Percentiles rank a stretch among this genome's conserved stretches.
phyloP scores from a whole-genome alignment of 2,113 vertebrate genomes.

The Pygoscelis antarcticus region DNA sequence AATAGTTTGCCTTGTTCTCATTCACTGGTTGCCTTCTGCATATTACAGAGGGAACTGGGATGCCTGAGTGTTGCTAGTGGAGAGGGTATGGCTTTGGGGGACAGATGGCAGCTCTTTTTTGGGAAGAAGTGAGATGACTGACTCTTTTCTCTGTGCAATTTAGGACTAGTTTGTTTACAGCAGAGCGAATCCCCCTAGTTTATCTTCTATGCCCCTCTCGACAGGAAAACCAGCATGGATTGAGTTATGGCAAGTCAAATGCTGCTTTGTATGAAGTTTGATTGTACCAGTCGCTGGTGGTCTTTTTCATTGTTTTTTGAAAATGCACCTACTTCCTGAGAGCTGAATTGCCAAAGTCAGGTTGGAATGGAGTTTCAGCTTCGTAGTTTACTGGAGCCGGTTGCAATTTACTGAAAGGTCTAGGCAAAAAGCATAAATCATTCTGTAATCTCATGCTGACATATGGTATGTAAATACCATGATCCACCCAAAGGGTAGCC shows the following conservation, averaged over 20 bases:
- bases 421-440: conserved; percentile 54
- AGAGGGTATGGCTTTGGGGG: not conserved
- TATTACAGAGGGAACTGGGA: not conserved
- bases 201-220: fast-evolving
- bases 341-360: conserved; percentile 48
- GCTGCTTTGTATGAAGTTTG: conserved; percentile 38
- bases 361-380: not conserved
- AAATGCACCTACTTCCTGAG: conserved; percentile 17
- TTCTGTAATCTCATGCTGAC: conserved; percentile 57
- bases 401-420: conserved; percentile 46
- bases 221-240: not conserved
- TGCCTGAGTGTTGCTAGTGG: not conserved
- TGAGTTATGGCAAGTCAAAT: conserved; percentile 24
- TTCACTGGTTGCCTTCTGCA: not conserved
- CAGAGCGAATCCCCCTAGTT: not conserved
- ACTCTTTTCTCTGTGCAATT: not conserved
- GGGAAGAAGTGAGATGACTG: not conserved
- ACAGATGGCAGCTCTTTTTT: not conserved
- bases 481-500: conserved; percentile 33
- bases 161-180: not conserved
- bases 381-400: not conserved
- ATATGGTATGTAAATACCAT: conserved; percentile 50
- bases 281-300: not conserved
- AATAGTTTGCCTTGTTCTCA: not conserved
- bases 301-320: not conserved